Conservation (phyloP, 2,888 invertebrate species). For the Sinelater perroti region DNA sequence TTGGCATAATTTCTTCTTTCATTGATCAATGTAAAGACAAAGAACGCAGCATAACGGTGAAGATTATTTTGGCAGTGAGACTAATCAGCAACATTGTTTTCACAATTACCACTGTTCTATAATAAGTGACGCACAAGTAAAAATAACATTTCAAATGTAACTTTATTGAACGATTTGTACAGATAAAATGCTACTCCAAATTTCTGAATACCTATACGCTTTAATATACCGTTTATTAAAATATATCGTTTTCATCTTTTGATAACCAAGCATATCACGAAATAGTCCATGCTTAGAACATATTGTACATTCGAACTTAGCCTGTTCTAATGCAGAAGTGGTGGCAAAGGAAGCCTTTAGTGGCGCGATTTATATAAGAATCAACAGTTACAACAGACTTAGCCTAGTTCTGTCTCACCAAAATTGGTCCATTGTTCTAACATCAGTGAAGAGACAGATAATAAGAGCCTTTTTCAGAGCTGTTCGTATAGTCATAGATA, state of each 20-base stretch:
- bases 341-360: slow-evolving; percentile 28
- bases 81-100: too few relatives aligned
- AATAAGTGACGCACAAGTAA: too few relatives aligned
- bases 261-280: slow-evolving; percentile 33
- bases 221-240: slow-evolving; percentile 32
- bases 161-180: slow-evolving; percentile 28
- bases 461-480: neutral
- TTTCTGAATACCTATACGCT: slow-evolving; percentile 28
- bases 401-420: slow-evolving; percentile 13
- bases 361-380: slow-evolving; percentile 6
- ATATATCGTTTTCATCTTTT: slow-evolving; percentile 30
- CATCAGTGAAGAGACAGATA: slow-evolving; percentile 14
- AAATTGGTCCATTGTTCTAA: slow-evolving; percentile 32
- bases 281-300: slow-evolving; percentile 26
- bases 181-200: slow-evolving; percentile 29
- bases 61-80: too few relatives aligned
- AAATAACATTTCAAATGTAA: slow-evolving; percentile 6
- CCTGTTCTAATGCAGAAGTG: slow-evolving; percentile 24
- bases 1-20: too few relatives aligned
- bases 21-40: too few relatives aligned
- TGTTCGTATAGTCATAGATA: too few relatives aligned
- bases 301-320: slow-evolving; percentile 26
- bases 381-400: slow-evolving; percentile 23
- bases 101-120: too few relatives aligned
- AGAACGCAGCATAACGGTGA: too few relatives aligned